Evolutionary conservation across 2,113 vertebrate genomes (phyloP).

Genomic region (Psittacus erithacus): DNA sequence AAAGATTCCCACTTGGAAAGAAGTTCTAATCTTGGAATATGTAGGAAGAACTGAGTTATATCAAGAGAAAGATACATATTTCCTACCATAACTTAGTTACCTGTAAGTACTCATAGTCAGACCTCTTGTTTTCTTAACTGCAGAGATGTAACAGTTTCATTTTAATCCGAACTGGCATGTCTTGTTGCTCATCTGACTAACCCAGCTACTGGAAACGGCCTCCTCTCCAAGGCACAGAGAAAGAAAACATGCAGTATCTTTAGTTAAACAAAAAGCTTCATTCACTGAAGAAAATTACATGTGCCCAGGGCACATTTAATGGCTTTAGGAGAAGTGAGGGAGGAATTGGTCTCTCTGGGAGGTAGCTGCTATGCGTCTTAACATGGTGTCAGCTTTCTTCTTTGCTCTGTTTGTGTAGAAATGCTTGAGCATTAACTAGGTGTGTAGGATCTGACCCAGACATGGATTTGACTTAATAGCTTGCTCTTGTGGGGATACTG

Average conservation of each 20-base stretch:
- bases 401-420: neutral
- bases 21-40: neutral
- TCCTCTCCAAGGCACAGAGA: neutral
- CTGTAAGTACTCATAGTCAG: neutral
- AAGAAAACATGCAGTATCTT: neutral
- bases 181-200: neutral
- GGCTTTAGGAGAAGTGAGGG: neutral
- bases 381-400: neutral
- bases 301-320: rapidly evolving
- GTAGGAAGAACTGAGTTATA: neutral
- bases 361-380: neutral
- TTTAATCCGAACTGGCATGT: neutral
- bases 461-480: neutral
- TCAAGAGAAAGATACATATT: neutral
- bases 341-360: neutral
- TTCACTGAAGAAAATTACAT: neutral
- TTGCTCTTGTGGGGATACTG: neutral
- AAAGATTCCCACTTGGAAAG: neutral
- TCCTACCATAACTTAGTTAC: neutral
- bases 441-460: neutral
- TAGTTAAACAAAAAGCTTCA: neutral
- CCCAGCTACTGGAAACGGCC: neutral
- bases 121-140: neutral
- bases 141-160: neutral
- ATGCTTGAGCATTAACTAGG: neutral